Base-by-base conservation (phyloP, 2,888 invertebrate species). In the Chrysolina oricalcia region DNA sequence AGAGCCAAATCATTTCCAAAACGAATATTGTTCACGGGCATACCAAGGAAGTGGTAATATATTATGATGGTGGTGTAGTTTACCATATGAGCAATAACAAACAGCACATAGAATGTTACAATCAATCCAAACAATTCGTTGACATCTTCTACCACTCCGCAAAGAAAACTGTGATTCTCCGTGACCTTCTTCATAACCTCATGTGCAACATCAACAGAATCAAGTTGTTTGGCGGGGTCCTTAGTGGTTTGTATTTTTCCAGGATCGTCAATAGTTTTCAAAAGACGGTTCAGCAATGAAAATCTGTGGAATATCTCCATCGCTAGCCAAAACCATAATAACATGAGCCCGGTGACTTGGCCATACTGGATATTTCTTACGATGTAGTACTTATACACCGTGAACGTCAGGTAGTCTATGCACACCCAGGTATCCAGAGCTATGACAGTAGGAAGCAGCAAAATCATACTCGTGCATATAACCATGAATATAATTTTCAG, bases 241-340 rank as follows among this genome's bases (percentile, higher is more conserved):
- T 15, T 17, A 11, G 35, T 15, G n/a, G 4, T 9, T 35, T 3
- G 21, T 6, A 3, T 0, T 11, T 40, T 43, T 35, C 21, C 40
- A 3, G 19, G 41, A 48, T 63, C 27, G 0, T 3, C 27, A 27
- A 53, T 6, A 65, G 43, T 43, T 64, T 65, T 40, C 6, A 40
- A 10, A 15, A 68, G 6, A 53, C 15, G 0, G 17, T 73, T 73
- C n/a, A 73, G 48, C 5, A 64, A 40, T 43, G 50, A 17, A 21
- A 73, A 73, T 23, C 73, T 69, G 5, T 69, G 43, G 27, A 41
- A 69, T 2, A 73, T 65, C 21, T 73, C 73, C 13, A 69, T 27
- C 21, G 50, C 69, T 0, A 73, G 15, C 73, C 69, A 53, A 21
- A 69, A 53, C 63, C 69, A 73, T 10, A 73, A 19, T 21, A 41